Percentiles rank a stretch among this genome's conserved stretches.
Conservation (phyloP, 2,113 vertebrate genomes). For the Albula goreensis region DNA sequence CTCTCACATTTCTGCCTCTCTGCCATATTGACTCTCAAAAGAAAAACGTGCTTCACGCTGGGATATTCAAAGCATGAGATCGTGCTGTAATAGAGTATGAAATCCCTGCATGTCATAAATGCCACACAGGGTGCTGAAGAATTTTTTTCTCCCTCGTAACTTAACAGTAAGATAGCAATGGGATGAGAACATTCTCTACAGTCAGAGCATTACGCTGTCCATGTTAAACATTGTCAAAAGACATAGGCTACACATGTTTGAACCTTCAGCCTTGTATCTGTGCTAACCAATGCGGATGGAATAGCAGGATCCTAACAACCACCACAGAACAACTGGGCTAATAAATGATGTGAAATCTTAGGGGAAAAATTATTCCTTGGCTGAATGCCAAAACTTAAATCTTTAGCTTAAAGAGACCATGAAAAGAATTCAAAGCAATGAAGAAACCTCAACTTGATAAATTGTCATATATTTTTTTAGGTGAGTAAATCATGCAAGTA, state of each 20-base stretch:
- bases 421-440: not conserved
- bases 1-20: not conserved
- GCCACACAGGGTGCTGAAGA: not conserved
- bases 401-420: not conserved
- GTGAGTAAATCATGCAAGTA: not conserved
- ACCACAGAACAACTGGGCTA: not conserved
- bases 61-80: slow-evolving; percentile 2
- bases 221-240: too few relatives aligned
- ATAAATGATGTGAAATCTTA: not conserved
- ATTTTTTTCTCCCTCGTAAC: not conserved
- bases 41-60: not conserved
- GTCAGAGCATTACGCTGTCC: not conserved
- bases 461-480: not conserved
- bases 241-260: too few relatives aligned
- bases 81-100: not conserved
- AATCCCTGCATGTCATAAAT: not conserved
- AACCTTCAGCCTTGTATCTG: not conserved
- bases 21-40: not conserved
- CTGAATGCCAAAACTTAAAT: not conserved
- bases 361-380: not conserved
- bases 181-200: not conserved
- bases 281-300: not conserved
- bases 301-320: not conserved
- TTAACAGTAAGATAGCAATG: not conserved
- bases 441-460: not conserved